These are phyloP conservation scores for Toxotes lorentzi DNA, from an alignment of 2,797 vertebrate genomes.

Conservation along the genomic window DNA sequence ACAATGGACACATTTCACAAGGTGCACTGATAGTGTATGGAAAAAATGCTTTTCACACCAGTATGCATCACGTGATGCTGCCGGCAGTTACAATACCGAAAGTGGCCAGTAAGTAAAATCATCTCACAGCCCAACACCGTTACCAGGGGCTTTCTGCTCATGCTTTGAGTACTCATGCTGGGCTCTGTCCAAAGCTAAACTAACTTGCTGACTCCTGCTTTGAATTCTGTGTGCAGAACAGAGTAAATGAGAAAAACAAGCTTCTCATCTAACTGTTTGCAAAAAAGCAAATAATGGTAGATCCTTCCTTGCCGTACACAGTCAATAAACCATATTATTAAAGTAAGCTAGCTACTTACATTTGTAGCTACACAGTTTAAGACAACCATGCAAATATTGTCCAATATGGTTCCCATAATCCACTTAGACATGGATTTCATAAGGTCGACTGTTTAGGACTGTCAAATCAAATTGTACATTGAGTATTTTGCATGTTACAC, in stretches of 20 bases:
- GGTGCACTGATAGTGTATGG: too few species aligned
- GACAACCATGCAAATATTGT: background rate
- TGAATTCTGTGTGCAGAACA: background rate
- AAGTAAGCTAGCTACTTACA: background rate
- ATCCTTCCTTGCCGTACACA: background rate
- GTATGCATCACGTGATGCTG: background rate
- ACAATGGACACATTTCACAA: background rate
- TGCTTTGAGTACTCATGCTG: background rate
- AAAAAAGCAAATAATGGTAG: background rate
- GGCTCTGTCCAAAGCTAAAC: background rate
- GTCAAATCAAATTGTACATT: background rate
- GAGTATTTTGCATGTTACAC: slow-evolving; percentile 8
- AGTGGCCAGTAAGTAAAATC: background rate
- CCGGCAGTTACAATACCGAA: background rate
- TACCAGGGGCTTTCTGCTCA: background rate
- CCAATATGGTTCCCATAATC: background rate
- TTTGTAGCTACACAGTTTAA: background rate
- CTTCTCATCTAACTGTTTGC: background rate
- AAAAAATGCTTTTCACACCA: background rate
- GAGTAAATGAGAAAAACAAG: background rate
- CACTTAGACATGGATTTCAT: background rate
- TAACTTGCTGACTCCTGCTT: background rate
- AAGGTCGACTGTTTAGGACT: background rate
- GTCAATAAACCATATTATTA: background rate
- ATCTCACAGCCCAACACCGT: background rate